Conservation (phyloP, 2,797 vertebrate species). For the Okamejei kenojei region DNA sequence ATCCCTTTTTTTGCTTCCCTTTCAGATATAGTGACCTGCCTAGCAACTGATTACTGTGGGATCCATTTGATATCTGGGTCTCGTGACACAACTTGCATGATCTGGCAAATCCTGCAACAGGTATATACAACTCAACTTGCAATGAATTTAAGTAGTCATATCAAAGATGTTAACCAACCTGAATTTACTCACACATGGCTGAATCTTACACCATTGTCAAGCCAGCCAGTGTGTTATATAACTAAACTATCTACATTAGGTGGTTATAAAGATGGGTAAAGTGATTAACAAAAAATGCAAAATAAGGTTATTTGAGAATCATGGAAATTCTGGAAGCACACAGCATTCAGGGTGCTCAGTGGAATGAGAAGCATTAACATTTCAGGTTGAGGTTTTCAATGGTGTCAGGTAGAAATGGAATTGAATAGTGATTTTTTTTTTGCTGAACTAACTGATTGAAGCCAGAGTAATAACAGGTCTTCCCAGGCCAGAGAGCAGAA, state of each 20-base stretch:
- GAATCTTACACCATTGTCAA: no score
- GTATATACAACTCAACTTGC: conserved; percentile 51
- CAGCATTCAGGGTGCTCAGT: no score
- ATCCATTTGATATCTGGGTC: conserved; percentile 93
- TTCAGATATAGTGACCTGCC: conserved; percentile 83
- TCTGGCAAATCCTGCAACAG: conserved; percentile 92
- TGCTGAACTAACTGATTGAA: not conserved
- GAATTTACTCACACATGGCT: no score
- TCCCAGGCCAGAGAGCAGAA: not conserved
- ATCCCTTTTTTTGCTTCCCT: not conserved
- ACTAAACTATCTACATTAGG: conserved; percentile 76
- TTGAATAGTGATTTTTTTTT: not conserved
- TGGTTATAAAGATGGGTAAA: conserved; percentile 78
- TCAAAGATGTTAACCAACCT: no score
- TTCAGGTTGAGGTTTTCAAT: no score
- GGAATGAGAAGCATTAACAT: no score
- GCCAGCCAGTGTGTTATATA: no score
- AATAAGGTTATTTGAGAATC: conserved; percentile 77
- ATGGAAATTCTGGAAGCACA: conserved; percentile 44
- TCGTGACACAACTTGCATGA: conserved; percentile 89
- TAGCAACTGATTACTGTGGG: conserved; percentile 85
- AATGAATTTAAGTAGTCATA: not conserved
- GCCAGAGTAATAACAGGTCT: not conserved
- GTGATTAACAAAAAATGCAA: conserved; percentile 93
- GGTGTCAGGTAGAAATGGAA: not conserved